Conservation (phyloP, 2,113 vertebrate genomes). For the Petroica traversi region DNA sequence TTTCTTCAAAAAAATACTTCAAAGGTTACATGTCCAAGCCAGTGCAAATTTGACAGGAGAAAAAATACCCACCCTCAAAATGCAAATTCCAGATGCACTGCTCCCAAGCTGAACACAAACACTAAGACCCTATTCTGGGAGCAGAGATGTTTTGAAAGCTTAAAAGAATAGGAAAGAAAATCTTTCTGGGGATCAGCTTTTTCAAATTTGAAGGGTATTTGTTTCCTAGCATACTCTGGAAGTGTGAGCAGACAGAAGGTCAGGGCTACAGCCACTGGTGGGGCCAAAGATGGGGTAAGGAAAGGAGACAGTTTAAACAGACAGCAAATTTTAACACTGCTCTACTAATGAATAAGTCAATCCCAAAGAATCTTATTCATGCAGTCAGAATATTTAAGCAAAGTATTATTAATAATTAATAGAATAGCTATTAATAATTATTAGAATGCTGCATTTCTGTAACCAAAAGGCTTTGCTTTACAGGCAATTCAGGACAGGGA, state of each 20-base stretch:
- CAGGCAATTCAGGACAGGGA: background rate
- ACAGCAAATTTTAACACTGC: background rate
- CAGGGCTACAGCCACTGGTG: background rate
- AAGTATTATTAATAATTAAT: background rate
- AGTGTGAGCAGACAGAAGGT: background rate
- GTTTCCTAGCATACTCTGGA: background rate
- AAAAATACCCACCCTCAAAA: background rate
- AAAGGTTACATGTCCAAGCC: background rate
- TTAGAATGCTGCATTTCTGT: background rate
- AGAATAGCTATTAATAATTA: background rate
- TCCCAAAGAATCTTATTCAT: background rate
- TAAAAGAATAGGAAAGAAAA: background rate
- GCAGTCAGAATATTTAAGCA: background rate
- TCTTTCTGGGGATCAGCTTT: background rate
- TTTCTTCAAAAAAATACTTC: background rate
- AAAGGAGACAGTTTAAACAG: background rate
- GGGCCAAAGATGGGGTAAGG: background rate
- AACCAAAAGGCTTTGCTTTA: background rate
- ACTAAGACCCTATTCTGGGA: background rate
- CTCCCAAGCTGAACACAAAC: background rate
- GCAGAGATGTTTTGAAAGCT: background rate
- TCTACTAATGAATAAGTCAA: background rate
- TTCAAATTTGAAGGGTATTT: background rate
- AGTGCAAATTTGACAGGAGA: background rate
- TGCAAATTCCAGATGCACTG: background rate